A percentile compares a stretch with the other conserved stretches of the same genome.
phyloP scores from a whole-genome alignment of 1,140 invertebrate genomes.

The Brachionus manjavacas region DNA sequence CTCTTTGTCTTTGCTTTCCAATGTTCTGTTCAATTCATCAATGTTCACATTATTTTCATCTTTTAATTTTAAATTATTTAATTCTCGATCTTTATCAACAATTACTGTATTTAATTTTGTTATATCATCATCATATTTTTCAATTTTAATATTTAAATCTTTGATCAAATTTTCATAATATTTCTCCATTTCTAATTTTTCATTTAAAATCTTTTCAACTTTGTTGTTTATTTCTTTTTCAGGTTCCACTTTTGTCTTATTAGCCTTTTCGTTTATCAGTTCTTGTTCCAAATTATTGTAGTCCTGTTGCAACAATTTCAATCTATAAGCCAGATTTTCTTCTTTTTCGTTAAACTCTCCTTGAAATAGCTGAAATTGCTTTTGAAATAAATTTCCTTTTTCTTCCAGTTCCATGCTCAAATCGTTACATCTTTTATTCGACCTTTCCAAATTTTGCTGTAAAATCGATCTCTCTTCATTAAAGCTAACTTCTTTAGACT shows the following conservation, averaged over 20 bases:
- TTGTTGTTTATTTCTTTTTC: not conserved
- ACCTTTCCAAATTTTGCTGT: not conserved
- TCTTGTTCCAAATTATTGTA: conserved; percentile 22
- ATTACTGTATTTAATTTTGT: not conserved
- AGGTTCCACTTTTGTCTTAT: not conserved
- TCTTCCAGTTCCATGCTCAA: conserved; percentile 34
- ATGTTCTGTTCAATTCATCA: not conserved
- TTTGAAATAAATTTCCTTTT: conserved; percentile 39
- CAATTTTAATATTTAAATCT: not conserved
- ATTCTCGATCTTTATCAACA: not conserved
- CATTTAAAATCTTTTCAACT: not conserved
- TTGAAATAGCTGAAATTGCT: conserved; percentile 26
- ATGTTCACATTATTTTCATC: not conserved
- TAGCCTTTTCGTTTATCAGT: not conserved
- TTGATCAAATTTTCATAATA: not conserved
- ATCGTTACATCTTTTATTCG: conserved; percentile 14
- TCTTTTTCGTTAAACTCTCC: conserved; percentile 24
- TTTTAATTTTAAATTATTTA: not conserved
- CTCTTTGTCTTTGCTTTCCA: not conserved
- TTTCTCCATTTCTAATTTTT: not conserved
- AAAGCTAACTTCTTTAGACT: not conserved
- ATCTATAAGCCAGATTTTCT: not conserved
- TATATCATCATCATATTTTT: not conserved
- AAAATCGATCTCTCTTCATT: not conserved
- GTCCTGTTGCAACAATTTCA: conserved; percentile 9